These are phyloP conservation scores for Caenorhabditis sinica DNA, from an alignment of 2,888 invertebrate species.

Conservation along the genomic window DNA sequence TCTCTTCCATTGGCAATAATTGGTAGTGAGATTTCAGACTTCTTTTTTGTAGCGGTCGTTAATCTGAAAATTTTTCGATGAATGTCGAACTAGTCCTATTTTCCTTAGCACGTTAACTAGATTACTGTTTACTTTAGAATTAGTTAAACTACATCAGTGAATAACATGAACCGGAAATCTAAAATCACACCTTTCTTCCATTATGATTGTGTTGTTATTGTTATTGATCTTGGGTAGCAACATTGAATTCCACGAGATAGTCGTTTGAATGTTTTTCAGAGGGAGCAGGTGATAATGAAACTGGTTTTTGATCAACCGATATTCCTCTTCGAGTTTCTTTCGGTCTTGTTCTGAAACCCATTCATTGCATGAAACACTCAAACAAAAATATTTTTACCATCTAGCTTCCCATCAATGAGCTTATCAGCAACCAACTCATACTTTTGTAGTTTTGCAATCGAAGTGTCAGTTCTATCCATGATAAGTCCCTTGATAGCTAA, in stretches of 20 bases:
- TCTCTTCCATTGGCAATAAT: slow-evolving; percentile 57
- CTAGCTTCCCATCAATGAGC: slow-evolving; percentile 78
- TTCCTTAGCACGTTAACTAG: too few relatives aligned
- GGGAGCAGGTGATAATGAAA: slow-evolving; percentile 82
- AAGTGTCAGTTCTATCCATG: slow-evolving; percentile 79
- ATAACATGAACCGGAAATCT: slow-evolving; percentile 14
- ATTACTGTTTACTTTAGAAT: background rate
- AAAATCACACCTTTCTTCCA: slow-evolving; percentile 39
- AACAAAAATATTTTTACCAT: slow-evolving; percentile 61
- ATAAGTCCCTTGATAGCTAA: slow-evolving; percentile 78
- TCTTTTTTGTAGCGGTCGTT: slow-evolving; percentile 34
- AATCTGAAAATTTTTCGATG: slow-evolving; percentile 30
- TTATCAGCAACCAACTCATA: slow-evolving; percentile 81
- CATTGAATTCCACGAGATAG: slow-evolving; percentile 81
- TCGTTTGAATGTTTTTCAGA: slow-evolving; percentile 77
- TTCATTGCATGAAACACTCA: background rate
- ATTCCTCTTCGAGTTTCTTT: slow-evolving; percentile 79
- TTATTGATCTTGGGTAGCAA: slow-evolving; percentile 74
- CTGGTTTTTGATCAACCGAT: slow-evolving; percentile 81
- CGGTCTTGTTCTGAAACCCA: slow-evolving; percentile 74
- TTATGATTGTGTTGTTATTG: slow-evolving; percentile 53
- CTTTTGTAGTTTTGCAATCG: slow-evolving; percentile 80
- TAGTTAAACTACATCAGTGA: background rate
- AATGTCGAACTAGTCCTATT: background rate
- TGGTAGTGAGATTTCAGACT: slow-evolving; percentile 48